Conservation (phyloP, 2,888 invertebrate genomes). For the Papilio protenor region DNA sequence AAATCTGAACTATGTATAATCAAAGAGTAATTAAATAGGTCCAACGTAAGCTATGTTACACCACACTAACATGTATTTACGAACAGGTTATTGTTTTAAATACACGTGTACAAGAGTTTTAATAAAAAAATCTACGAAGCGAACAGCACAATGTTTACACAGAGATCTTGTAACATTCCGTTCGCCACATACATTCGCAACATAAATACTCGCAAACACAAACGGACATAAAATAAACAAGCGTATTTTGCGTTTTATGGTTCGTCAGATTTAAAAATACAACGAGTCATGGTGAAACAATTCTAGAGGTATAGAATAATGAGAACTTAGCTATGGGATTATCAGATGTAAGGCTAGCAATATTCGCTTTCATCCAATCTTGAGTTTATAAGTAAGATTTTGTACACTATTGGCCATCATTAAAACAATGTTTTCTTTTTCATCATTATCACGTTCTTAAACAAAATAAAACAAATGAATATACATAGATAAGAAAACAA, state of each 20-base stretch:
- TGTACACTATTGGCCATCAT: background rate
- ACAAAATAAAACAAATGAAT: background rate
- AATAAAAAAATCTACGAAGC: conserved; percentile 21
- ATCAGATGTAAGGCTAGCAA: background rate
- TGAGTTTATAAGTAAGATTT: background rate
- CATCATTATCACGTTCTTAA: background rate
- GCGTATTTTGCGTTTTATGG: conserved; percentile 22
- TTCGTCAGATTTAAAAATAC: conserved; percentile 19
- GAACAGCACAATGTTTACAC: conserved; percentile 34
- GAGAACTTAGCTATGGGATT: background rate
- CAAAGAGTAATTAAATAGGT: conserved; percentile 14
- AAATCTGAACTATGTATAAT: background rate
- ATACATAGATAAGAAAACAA: background rate
- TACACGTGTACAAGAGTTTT: conserved; percentile 33
- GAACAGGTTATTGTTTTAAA: conserved; percentile 40
- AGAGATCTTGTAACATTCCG: conserved; percentile 31
- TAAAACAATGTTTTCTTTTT: background rate
- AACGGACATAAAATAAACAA: conserved; percentile 35
- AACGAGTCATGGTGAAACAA: conserved; percentile 15
- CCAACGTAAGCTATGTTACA: conserved; percentile 22
- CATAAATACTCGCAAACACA: conserved; percentile 30
- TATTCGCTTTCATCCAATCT: background rate
- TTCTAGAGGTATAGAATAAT: background rate
- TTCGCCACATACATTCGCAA: conserved; percentile 35
- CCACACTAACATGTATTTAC: conserved; percentile 32